These are phyloP conservation scores for Steinernema hermaphroditum DNA, from an alignment of 2,888 invertebrate genomes.

Conservation along the genomic window DNA sequence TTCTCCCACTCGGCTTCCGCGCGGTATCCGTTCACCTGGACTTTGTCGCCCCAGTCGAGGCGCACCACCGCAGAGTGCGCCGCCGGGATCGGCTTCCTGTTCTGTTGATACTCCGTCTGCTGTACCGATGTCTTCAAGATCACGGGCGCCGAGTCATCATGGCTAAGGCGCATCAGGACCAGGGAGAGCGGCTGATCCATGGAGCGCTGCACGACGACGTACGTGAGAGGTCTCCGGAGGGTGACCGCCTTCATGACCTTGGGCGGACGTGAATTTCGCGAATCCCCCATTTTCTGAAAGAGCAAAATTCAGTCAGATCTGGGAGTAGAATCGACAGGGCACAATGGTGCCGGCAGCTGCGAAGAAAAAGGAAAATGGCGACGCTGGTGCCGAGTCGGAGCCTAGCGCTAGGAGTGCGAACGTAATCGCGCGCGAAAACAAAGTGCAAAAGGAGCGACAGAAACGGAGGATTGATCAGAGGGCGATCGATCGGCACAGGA, in stretches of 20 bases:
- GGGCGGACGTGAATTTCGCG: background rate
- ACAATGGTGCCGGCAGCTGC: no score
- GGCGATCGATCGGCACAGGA: no score
- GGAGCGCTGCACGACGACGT: constrained; percentile 3
- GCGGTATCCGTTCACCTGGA: background rate
- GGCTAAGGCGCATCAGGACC: background rate
- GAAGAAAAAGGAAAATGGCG: no score
- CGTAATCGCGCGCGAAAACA: no score
- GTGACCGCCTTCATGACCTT: background rate
- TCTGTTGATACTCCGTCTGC: background rate
- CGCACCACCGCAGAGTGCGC: background rate
- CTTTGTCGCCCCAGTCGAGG: constrained; percentile 7
- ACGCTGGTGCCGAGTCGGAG: no score
- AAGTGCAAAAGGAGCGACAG: no score
- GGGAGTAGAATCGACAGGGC: no score
- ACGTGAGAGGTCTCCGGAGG: no score
- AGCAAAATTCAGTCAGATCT: no score
- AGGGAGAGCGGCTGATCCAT: background rate
- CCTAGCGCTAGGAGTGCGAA: no score
- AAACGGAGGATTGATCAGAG: no score
- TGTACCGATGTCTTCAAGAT: background rate
- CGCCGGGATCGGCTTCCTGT: background rate
- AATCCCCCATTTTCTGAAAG: background rate
- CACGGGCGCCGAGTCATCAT: background rate
- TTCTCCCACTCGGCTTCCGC: background rate